Conservation (phyloP, 2,797 vertebrate species). For the Pangasius larnaudii region DNA sequence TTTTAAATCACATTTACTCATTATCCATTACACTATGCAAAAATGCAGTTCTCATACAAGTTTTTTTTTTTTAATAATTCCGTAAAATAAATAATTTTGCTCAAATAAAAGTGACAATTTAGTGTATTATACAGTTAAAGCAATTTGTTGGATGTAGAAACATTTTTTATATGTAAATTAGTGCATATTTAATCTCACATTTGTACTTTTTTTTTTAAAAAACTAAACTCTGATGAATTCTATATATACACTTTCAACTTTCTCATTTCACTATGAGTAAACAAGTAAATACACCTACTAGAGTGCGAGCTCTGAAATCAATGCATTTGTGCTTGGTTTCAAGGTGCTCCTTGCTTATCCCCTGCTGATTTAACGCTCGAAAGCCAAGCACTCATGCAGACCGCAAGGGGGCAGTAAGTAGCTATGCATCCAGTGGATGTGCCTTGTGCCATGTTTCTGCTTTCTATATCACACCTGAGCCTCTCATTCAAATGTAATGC, state of each 20-base stretch:
- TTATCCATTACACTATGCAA: neutral
- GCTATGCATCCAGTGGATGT: neutral
- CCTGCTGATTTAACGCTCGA: too few species aligned
- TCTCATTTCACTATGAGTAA: neutral
- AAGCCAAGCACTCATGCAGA: neutral
- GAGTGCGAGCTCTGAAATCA: neutral
- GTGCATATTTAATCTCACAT: neutral
- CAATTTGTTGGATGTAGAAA: too few species aligned
- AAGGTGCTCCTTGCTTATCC: neutral
- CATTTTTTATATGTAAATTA: neutral
- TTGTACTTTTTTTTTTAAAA: neutral
- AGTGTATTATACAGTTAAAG: neutral
- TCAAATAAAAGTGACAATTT: neutral
- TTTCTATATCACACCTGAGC: neutral
- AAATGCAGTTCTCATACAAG: neutral
- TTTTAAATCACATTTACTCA: neutral
- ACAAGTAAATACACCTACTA: neutral
- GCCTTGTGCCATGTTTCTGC: neutral
- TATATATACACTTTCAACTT: neutral
- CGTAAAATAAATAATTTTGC: neutral
- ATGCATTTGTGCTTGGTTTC: neutral
- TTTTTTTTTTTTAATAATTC: neutral
- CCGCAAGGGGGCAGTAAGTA: constrained; percentile 35
- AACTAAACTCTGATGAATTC: neutral
- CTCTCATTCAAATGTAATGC: neutral